Evolutionary conservation across 2,888 invertebrate genomes (phyloP).

Genomic region (Cantharis nigra): DNA sequence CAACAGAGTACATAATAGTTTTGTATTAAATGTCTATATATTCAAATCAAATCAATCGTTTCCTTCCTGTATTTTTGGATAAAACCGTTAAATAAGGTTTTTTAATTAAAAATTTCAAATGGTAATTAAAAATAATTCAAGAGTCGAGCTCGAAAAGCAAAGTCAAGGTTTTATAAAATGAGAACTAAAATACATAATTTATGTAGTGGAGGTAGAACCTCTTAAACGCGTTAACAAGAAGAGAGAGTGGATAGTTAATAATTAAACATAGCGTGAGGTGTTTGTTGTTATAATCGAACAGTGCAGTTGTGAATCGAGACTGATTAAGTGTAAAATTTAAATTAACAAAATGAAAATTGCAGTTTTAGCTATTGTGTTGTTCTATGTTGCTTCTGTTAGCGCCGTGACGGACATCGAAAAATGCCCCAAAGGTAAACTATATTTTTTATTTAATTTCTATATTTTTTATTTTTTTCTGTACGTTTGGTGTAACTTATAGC

Average conservation of each 20-base stretch:
- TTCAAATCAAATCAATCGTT: too few species aligned
- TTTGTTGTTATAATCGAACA: not conserved
- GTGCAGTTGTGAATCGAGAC: not conserved
- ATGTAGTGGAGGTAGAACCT: not conserved
- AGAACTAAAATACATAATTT: not conserved
- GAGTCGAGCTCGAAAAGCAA: not conserved
- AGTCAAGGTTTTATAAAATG: not conserved
- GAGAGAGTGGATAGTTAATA: not conserved
- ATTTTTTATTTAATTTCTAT: not conserved
- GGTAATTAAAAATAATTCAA: not conserved
- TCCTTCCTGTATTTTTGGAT: too few species aligned
- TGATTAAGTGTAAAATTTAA: not conserved
- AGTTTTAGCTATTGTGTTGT: not conserved
- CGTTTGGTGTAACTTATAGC: not conserved
- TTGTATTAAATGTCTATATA: too few species aligned
- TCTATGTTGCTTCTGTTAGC: not conserved
- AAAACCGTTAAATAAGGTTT: too few species aligned
- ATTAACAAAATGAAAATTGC: slow-evolving; percentile 6
- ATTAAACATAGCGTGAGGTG: not conserved
- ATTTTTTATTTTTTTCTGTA: not conserved
- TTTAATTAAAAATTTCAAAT: not conserved
- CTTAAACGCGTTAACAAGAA: not conserved
- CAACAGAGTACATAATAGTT: too few species aligned
- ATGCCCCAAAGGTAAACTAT: slow-evolving; percentile 8
- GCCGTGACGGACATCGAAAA: slow-evolving; percentile 6